Conservation (phyloP, 2,113 vertebrate species). For the Rhinopomastus cyanomelas region DNA sequence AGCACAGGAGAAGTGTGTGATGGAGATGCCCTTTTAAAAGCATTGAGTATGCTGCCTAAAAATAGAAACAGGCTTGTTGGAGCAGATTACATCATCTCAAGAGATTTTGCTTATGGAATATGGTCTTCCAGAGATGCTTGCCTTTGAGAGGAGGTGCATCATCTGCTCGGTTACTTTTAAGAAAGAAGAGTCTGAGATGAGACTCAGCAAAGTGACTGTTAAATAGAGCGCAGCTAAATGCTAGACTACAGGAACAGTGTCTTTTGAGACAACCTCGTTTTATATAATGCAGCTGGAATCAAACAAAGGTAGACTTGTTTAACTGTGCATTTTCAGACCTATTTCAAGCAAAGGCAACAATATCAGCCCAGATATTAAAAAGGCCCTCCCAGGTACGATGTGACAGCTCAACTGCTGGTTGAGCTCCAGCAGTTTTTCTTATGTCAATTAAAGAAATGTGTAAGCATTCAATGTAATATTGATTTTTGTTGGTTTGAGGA, state of each 20-base stretch:
- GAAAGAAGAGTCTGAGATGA: constrained; percentile 45
- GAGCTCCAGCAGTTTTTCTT: background rate
- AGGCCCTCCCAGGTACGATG: background rate
- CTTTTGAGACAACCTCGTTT: constrained; percentile 18
- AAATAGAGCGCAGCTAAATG: constrained; percentile 30
- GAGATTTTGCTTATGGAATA: constrained; percentile 31
- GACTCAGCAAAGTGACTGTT: constrained; percentile 37
- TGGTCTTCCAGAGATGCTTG: constrained; percentile 36
- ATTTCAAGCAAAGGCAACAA: background rate
- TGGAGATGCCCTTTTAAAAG: constrained; percentile 69
- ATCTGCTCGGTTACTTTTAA: constrained; percentile 72
- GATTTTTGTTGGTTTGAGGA: background rate
- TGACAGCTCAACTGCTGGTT: background rate
- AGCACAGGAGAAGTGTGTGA: constrained; percentile 49
- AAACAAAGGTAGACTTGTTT: constrained; percentile 1
- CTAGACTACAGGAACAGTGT: constrained; percentile 7
- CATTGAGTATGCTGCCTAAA: constrained; percentile 62
- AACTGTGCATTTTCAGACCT: background rate
- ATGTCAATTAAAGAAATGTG: background rate
- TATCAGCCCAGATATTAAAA: background rate
- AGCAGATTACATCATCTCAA: constrained; percentile 75
- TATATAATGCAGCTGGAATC: background rate
- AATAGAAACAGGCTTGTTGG: constrained; percentile 73
- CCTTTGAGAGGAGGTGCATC: constrained; percentile 65
- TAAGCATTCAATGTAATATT: background rate